phyloP scores from a whole-genome alignment of 1,140 invertebrate species.

The Drosophila ficusphila region DNA sequence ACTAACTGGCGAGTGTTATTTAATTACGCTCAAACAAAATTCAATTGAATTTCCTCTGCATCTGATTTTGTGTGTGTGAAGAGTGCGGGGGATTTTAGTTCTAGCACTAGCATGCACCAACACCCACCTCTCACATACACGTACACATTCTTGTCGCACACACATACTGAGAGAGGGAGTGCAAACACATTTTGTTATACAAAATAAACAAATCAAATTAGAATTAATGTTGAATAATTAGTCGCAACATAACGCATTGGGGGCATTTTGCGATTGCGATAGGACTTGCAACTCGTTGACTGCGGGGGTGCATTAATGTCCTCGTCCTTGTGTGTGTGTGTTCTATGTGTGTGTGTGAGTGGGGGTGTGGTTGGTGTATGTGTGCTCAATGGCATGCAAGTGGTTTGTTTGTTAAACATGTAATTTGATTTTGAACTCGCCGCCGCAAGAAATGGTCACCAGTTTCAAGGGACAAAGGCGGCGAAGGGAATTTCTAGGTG shows the following conservation, averaged over 20 bases:
- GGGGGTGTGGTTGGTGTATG: slow-evolving; percentile 1
- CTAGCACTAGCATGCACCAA: background rate
- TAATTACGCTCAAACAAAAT: slow-evolving; percentile 58
- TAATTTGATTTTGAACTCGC: slow-evolving; percentile 62
- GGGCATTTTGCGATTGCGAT: slow-evolving; percentile 49
- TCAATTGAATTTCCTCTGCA: slow-evolving; percentile 47
- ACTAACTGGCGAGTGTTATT: slow-evolving; percentile 48
- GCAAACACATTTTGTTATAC: slow-evolving; percentile 62
- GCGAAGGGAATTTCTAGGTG: background rate
- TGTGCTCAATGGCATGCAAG: slow-evolving; percentile 51
- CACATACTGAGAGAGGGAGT: background rate
- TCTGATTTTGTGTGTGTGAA: background rate
- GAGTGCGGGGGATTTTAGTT: background rate
- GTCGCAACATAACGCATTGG: slow-evolving; percentile 62
- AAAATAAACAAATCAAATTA: slow-evolving; percentile 74
- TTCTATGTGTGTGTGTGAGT: slow-evolving; percentile 3
- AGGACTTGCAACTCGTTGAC: slow-evolving; percentile 3
- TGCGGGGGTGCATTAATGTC: slow-evolving; percentile 2
- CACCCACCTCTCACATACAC: background rate
- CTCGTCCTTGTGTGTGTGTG: background rate
- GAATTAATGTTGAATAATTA: slow-evolving; percentile 73
- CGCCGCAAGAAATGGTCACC: slow-evolving; percentile 15
- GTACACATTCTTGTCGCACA: background rate
- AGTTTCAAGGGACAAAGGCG: background rate
- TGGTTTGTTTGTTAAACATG: slow-evolving; percentile 68